Percentiles rank a stretch among this genome's conserved stretches.
phyloP scores from a whole-genome alignment of 2,113 vertebrate genomes.

The Otis tarda region DNA sequence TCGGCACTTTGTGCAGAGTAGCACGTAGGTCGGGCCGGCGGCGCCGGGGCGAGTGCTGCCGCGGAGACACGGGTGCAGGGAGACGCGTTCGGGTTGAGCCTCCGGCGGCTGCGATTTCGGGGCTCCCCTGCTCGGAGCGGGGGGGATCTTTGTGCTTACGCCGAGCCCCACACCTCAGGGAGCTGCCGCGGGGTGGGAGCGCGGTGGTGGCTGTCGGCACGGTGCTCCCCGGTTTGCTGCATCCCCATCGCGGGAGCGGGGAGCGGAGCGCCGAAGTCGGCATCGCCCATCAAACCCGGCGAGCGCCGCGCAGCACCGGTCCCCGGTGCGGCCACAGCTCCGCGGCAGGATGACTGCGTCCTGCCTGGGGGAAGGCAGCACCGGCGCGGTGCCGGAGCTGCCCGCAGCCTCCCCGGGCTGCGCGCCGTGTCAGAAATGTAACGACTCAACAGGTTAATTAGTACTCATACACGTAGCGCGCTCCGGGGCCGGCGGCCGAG shows the following conservation, averaged over 20 bases:
- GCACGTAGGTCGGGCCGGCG: background rate
- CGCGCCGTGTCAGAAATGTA: background rate
- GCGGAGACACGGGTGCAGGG: background rate
- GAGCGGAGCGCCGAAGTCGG: background rate
- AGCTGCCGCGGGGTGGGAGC: background rate
- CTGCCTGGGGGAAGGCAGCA: background rate
- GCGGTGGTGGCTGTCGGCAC: rapidly evolving
- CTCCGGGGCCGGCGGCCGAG: background rate
- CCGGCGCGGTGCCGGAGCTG: background rate
- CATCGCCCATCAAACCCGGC: background rate
- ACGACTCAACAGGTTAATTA: slow-evolving; percentile 60
- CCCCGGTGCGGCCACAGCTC: background rate
- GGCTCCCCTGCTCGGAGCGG: background rate
- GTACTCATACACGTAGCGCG: background rate
- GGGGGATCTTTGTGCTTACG: background rate
- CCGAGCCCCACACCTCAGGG: rapidly evolving
- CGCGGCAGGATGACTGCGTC: background rate
- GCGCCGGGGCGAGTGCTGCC: background rate
- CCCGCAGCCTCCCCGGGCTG: background rate
- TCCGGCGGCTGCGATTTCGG: rapidly evolving
- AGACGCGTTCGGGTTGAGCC: background rate
- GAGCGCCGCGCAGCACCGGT: background rate
- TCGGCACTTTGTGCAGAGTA: background rate
- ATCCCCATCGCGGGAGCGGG: rapidly evolving
- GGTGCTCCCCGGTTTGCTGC: background rate